phyloP scores from a whole-genome alignment of 2,113 vertebrate species.

The Aplodontia rufa region DNA sequence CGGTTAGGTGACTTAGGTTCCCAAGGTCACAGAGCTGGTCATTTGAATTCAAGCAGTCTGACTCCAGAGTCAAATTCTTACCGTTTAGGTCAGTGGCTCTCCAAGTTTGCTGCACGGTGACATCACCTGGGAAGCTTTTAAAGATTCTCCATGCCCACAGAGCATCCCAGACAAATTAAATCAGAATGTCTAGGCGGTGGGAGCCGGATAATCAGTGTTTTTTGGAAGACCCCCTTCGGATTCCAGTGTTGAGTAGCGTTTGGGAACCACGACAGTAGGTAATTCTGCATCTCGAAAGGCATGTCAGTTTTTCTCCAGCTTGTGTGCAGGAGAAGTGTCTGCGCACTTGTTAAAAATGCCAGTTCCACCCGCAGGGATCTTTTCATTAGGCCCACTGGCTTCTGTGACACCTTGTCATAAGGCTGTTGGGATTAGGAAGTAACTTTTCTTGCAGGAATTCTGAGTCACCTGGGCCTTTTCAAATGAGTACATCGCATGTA shows the following conservation, averaged over 20 bases:
- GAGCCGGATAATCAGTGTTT: not conserved
- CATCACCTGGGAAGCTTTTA: not conserved
- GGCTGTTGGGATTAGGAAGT: not conserved
- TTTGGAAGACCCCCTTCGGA: not conserved
- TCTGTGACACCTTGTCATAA: not conserved
- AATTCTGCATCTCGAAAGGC: not conserved
- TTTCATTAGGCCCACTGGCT: not conserved
- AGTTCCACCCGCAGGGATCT: not conserved
- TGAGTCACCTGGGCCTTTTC: not conserved
- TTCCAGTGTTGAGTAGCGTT: not conserved
- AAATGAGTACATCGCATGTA: not conserved
- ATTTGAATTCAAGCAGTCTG: not conserved
- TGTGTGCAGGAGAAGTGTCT: not conserved
- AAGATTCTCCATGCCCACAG: not conserved
- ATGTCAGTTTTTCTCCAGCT: not conserved
- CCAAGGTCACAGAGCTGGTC: slow-evolving; percentile 61
- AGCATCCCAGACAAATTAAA: not conserved
- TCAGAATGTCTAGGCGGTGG: not conserved
- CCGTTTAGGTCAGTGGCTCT: slow-evolving; percentile 24
- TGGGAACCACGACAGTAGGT: not conserved
- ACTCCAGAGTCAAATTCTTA: slow-evolving; percentile 16
- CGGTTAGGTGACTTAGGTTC: not conserved
- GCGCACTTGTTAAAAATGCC: not conserved
- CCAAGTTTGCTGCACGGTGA: not conserved
- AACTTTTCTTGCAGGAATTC: slow-evolving; percentile 20